Evolutionary conservation across 2,888 invertebrate species (phyloP).

Genomic region (Microctonus brassicae): DNA sequence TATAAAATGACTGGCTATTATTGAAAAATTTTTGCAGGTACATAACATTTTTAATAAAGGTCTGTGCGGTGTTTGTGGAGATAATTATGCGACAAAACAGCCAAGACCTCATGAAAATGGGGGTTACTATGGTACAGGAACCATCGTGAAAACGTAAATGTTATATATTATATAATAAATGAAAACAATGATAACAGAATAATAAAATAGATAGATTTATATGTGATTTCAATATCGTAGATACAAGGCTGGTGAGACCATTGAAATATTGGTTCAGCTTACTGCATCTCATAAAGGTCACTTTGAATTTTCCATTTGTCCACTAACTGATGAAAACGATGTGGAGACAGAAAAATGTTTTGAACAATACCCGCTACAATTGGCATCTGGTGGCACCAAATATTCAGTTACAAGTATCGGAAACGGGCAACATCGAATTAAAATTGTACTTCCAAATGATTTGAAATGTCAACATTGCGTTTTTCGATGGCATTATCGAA

Average conservation of each 20-base stretch:
- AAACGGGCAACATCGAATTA: constrained; percentile 44
- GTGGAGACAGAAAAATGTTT: constrained; percentile 73
- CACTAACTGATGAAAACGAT: constrained; percentile 63
- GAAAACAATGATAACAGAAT: not conserved
- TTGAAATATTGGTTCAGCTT: constrained; percentile 65
- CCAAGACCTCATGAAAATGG: constrained; percentile 73
- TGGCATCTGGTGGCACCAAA: constrained; percentile 58
- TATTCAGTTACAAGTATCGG: constrained; percentile 49
- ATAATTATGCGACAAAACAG: constrained; percentile 66
- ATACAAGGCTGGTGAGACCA: constrained; percentile 58
- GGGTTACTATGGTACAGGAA: constrained; percentile 71
- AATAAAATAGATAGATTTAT: not conserved
- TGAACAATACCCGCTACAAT: constrained; percentile 62
- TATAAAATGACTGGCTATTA: not conserved
- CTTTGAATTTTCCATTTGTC: constrained; percentile 71
- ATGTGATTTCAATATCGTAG: no score
- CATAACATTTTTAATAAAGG: constrained; percentile 62
- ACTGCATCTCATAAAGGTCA: constrained; percentile 71
- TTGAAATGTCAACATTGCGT: constrained; percentile 72
- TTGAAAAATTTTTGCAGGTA: constrained; percentile 16
- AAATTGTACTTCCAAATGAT: constrained; percentile 67
- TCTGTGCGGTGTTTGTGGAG: constrained; percentile 73
- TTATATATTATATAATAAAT: not conserved
- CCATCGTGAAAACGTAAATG: constrained; percentile 68
- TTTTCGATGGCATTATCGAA: constrained; percentile 72